Percentiles rank a stretch among this genome's conserved stretches.
These are phyloP conservation scores for Drosophila kuntzei DNA, from an alignment of 2,888 invertebrate genomes.

Conservation along the genomic window DNA sequence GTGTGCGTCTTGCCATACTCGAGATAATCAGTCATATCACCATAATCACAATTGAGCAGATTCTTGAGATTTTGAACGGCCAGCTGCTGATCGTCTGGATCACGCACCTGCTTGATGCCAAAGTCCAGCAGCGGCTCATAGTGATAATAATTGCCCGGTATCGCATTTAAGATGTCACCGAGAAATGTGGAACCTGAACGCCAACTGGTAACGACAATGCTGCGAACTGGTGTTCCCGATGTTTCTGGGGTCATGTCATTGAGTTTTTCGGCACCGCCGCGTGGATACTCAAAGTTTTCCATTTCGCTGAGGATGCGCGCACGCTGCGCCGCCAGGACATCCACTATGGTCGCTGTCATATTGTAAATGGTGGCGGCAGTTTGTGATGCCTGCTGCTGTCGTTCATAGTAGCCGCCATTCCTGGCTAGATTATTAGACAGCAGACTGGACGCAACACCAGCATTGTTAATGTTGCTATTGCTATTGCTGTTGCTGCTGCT, in stretches of 20 bases:
- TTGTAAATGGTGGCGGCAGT: conserved; percentile 77
- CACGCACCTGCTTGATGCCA: conserved; percentile 93
- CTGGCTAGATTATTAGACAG: conserved; percentile 43
- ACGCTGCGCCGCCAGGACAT: conserved; percentile 87
- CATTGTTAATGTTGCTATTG: conserved; percentile 43
- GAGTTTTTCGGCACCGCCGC: conserved; percentile 87
- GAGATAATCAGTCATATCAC: conserved; percentile 91
- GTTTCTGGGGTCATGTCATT: conserved; percentile 90
- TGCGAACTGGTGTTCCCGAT: conserved; percentile 90
- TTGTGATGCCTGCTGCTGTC: conserved; percentile 71
- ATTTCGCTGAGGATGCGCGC: conserved; percentile 87
- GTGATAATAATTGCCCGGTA: conserved; percentile 95
- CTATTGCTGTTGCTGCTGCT: conserved; percentile 45
- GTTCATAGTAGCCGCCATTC: conserved; percentile 68
- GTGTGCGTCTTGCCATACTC: conserved; percentile 91
- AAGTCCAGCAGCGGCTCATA: conserved; percentile 95
- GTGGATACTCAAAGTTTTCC: conserved; percentile 88
- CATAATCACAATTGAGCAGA: conserved; percentile 92
- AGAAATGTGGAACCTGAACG: conserved; percentile 96
- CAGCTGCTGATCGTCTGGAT: conserved; percentile 89
- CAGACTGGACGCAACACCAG: conserved; percentile 35
- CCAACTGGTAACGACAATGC: conserved; percentile 94
- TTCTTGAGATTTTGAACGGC: conserved; percentile 90
- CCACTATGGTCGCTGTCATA: conserved; percentile 86
- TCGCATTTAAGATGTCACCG: conserved; percentile 92